phyloP scores from a whole-genome alignment of 1,140 invertebrate genomes.

The Pogonomyrmex barbatus region DNA sequence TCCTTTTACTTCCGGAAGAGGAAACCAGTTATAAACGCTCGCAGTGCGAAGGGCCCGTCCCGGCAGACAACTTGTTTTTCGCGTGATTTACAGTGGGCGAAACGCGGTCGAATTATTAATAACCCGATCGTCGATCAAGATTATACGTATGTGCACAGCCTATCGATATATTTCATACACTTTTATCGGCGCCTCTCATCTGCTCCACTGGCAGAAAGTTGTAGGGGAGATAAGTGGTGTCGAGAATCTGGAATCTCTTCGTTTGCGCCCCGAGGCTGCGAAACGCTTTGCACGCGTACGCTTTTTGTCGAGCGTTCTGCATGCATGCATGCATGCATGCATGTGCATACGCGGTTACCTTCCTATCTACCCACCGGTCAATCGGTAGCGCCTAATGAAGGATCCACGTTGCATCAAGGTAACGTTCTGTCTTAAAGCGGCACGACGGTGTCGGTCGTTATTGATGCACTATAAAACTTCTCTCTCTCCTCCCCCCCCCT shows the following conservation, averaged over 20 bases:
- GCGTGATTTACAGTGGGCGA: conserved; percentile 69
- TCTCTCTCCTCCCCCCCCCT: too few relatives aligned
- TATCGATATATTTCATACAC: conserved; percentile 76
- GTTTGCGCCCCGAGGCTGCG: conserved; percentile 68
- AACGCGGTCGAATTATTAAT: conserved; percentile 76
- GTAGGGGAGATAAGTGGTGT: conserved; percentile 76
- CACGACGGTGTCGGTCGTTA: conserved; percentile 52
- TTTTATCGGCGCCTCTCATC: conserved; percentile 77
- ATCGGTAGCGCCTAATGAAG: conserved; percentile 76
- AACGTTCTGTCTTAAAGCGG: conserved; percentile 59
- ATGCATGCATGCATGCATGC: conserved; percentile 69
- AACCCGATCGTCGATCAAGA: conserved; percentile 73
- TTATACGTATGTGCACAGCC: conserved; percentile 67
- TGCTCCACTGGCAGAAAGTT: conserved; percentile 77
- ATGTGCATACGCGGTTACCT: conserved; percentile 36
- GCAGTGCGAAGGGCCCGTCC: conserved; percentile 23
- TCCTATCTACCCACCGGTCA: conserved; percentile 50
- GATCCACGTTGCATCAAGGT: conserved; percentile 68
- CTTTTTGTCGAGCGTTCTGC: conserved; percentile 73
- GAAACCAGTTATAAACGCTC: conserved; percentile 47
- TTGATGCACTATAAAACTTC: conserved; percentile 58
- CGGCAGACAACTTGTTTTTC: conserved; percentile 65
- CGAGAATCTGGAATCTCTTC: conserved; percentile 77
- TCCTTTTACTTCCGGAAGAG: conserved; percentile 32
- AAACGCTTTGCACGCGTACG: conserved; percentile 77